Percentiles rank a stretch among this genome's conserved stretches.
Evolutionary conservation across 2,113 vertebrate species (phyloP).

Genomic region (Lagopus leucura): DNA sequence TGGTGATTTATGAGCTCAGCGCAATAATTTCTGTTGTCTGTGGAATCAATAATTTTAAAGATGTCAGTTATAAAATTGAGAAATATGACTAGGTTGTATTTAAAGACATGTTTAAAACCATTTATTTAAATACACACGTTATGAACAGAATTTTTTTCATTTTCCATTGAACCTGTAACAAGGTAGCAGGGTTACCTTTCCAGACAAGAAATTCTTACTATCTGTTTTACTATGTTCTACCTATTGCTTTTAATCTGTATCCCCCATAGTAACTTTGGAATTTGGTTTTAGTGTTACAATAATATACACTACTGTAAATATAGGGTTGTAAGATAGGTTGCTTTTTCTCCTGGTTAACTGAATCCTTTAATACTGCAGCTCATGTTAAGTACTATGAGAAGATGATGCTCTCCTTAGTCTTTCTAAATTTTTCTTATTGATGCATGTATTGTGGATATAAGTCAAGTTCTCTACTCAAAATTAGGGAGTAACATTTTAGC

Average conservation of each 20-base stretch:
- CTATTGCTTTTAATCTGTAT: background rate
- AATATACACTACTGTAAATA: background rate
- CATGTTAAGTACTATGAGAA: background rate
- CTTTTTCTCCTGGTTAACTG: background rate
- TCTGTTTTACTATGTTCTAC: background rate
- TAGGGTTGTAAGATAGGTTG: background rate
- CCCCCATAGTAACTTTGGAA: background rate
- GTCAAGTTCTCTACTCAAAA: background rate
- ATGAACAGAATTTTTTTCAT: background rate
- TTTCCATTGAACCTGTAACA: background rate
- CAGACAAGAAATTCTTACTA: background rate
- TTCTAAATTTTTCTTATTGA: background rate
- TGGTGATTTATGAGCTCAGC: conserved; percentile 30
- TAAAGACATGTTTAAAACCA: background rate
- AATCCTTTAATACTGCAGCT: background rate
- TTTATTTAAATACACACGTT: background rate
- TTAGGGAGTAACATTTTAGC: background rate
- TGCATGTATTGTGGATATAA: background rate
- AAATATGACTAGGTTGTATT: conserved; percentile 7
- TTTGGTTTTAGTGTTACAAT: background rate
- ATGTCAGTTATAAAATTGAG: background rate
- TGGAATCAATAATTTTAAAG: conserved; percentile 57
- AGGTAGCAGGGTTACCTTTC: background rate
- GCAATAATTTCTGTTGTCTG: conserved; percentile 24
- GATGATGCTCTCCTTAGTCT: background rate